These are phyloP conservation scores for Drosophila sordidula DNA, from an alignment of 2,888 invertebrate species.

Conservation along the genomic window DNA sequence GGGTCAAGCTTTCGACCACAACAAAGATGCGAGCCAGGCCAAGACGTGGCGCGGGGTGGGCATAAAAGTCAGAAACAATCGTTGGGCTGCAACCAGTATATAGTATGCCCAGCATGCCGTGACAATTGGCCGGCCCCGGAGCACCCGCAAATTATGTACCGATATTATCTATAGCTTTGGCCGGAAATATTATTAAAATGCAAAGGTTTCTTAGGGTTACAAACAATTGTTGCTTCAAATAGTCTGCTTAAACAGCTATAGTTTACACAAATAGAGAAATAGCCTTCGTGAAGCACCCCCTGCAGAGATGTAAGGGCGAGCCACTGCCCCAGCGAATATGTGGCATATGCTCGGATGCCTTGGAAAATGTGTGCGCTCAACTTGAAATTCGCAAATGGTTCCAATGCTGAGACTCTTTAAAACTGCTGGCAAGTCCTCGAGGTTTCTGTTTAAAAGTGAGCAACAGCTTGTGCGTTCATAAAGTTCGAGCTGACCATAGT, in stretches of 20 bases:
- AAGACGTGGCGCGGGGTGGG: slow-evolving; percentile 18
- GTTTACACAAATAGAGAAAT: too few species aligned
- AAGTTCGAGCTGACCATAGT: slow-evolving; percentile 2
- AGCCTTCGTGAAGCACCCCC: not conserved
- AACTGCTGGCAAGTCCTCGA: not conserved
- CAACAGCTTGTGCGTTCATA: slow-evolving; percentile 11
- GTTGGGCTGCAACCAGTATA: too few species aligned
- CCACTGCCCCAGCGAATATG: not conserved
- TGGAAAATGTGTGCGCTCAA: slow-evolving; percentile 23
- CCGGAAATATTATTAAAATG: too few species aligned
- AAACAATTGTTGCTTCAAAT: not conserved
- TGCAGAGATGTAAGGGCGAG: slow-evolving; percentile 9
- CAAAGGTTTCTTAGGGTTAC: too few species aligned
- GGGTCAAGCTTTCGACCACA: slow-evolving; percentile 55
- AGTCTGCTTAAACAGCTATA: too few species aligned
- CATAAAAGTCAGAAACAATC: slow-evolving; percentile 35
- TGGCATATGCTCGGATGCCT: slow-evolving; percentile 4
- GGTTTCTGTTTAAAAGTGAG: not conserved
- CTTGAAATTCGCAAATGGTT: slow-evolving; percentile 27
- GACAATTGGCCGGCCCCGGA: too few species aligned
- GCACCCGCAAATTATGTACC: too few species aligned
- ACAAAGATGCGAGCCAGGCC: slow-evolving; percentile 14
- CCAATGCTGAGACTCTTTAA: slow-evolving; percentile 8
- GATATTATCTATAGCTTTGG: too few species aligned
- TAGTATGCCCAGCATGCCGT: too few species aligned